Conservation (phyloP, 2,888 invertebrate genomes). For the Drosophila subquinaria region DNA sequence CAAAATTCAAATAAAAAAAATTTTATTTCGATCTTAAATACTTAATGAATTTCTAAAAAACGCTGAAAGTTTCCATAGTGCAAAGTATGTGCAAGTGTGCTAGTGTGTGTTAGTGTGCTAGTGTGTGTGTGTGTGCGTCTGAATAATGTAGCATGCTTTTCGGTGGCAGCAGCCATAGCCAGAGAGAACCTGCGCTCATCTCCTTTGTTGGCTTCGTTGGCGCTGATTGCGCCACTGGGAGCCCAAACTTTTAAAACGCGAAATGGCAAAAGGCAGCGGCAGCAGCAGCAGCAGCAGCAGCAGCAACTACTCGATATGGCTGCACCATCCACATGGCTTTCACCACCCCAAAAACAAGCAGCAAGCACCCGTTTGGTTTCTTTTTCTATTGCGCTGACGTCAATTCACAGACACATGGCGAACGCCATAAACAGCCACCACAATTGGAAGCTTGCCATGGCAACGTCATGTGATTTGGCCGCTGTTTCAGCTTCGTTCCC, state of each 20-base stretch:
- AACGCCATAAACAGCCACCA: conserved; percentile 79
- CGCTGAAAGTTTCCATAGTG: not conserved
- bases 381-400: conserved; percentile 60
- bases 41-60: not conserved
- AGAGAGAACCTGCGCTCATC: conserved; percentile 50
- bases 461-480: conserved; percentile 40
- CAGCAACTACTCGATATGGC: conserved; percentile 10
- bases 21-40: not conserved
- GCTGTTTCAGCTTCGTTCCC: conserved; percentile 14
- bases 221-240: conserved; percentile 81
- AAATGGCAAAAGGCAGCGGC: conserved; percentile 52
- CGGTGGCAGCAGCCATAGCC: conserved; percentile 38
- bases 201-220: conserved; percentile 53
- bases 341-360: not conserved
- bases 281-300: conserved; percentile 13
- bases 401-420: conserved; percentile 77
- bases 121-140: conserved; percentile 37
- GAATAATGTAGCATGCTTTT: conserved; percentile 74
- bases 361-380: not conserved
- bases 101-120: not conserved
- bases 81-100: conserved; percentile 36
- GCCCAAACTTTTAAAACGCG: conserved; percentile 72
- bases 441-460: conserved; percentile 78
- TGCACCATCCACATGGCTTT: conserved; percentile 1
- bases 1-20: no score